Evolutionary conservation across 2,888 invertebrate genomes (phyloP).

Genomic region (Drosophila macrospina): DNA sequence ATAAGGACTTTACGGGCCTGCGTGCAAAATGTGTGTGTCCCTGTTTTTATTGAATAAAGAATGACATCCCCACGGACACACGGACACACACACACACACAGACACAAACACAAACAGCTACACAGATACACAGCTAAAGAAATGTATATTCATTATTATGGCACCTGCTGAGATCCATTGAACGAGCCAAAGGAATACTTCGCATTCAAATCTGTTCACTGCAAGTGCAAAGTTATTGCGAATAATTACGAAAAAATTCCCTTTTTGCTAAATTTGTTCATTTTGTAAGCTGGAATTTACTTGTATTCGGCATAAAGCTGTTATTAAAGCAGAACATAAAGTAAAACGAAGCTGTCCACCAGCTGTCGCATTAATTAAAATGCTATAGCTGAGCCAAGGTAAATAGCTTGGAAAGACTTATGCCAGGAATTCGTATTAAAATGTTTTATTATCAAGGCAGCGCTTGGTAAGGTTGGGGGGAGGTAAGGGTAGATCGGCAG

Average conservation of each 20-base stretch:
- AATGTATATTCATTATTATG: conserved; percentile 10
- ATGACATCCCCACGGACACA: conserved; percentile 8
- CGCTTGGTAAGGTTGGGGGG: background rate
- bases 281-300: conserved; percentile 28
- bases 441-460: conserved; percentile 32
- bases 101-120: background rate
- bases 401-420: conserved; percentile 65
- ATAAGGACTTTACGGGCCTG: conserved; percentile 50
- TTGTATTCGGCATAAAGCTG: conserved; percentile 57
- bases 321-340: conserved; percentile 59
- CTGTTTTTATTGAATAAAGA: conserved; percentile 25
- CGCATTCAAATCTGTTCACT: conserved; percentile 4
- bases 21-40: conserved; percentile 18
- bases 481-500: conserved; percentile 14
- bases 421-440: conserved; percentile 53
- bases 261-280: background rate
- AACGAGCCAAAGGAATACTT: background rate
- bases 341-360: conserved; percentile 33
- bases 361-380: conserved; percentile 72
- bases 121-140: background rate
- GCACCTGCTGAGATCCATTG: conserved; percentile 6
- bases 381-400: conserved; percentile 50
- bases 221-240: background rate
- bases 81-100: background rate
- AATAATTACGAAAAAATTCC: background rate